A percentile compares a stretch with the other conserved stretches of the same genome.
Conservation (phyloP, 2,797 vertebrate species). For the Sebastes iracundus region DNA sequence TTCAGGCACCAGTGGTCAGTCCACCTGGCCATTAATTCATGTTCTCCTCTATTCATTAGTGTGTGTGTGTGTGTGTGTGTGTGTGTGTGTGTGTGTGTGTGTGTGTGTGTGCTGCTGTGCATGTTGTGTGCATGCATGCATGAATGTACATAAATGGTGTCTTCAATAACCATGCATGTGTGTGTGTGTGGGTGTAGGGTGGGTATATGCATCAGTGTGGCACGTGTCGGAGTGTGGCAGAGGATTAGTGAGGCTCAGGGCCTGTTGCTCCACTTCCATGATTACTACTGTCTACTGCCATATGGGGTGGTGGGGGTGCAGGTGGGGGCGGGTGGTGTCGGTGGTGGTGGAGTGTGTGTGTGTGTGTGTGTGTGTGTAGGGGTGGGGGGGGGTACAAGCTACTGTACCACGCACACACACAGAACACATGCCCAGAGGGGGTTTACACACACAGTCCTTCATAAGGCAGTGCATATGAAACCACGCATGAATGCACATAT, state of each 20-base stretch:
- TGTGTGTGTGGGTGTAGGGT: slow-evolving; percentile 23
- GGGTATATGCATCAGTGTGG: slow-evolving; percentile 72
- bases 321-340: slow-evolving; percentile 26
- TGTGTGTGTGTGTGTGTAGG: neutral
- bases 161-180: neutral
- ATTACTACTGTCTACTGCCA: slow-evolving; percentile 84
- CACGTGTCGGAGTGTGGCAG: slow-evolving; percentile 82
- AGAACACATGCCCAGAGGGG: neutral
- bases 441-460: slow-evolving; percentile 6
- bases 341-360: neutral
- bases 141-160: neutral
- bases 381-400: slow-evolving; percentile 8
- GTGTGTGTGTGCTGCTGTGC: neutral
- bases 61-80: neutral
- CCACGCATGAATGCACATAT: slow-evolving; percentile 46
- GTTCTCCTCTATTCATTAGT: neutral
- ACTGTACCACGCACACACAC: slow-evolving; percentile 52
- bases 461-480: slow-evolving; percentile 6
- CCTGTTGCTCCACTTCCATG: slow-evolving; percentile 85
- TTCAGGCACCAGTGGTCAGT: neutral
- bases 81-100: neutral
- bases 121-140: neutral
- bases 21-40: neutral
- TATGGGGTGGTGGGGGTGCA: slow-evolving; percentile 75
- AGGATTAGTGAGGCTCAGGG: slow-evolving; percentile 82